A percentile compares a stretch with the other conserved stretches of the same genome.
Evolutionary conservation across 2,797 vertebrate species (phyloP).

Genomic region (Cuculus canorus): DNA sequence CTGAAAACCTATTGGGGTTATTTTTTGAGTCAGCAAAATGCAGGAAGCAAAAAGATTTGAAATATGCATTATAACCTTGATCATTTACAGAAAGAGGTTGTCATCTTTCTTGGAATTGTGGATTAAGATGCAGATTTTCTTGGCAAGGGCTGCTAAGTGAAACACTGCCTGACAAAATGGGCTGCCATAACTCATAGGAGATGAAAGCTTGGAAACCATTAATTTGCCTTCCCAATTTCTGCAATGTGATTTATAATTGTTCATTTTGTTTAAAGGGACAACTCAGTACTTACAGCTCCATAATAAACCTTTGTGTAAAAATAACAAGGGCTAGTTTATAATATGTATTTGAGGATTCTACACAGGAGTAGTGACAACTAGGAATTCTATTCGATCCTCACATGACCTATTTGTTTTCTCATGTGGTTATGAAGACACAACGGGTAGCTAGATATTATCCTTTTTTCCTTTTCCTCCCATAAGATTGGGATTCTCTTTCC

Average conservation of each 20-base stretch:
- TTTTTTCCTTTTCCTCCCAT: not conserved
- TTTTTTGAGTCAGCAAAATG: not conserved
- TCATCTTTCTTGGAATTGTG: constrained; percentile 55
- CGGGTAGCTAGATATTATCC: not conserved
- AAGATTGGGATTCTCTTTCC: no score
- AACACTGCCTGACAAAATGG: not conserved
- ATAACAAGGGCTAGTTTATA: not conserved
- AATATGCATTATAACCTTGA: not conserved
- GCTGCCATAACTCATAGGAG: not conserved
- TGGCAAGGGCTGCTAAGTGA: constrained; percentile 25
- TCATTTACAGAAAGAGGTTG: constrained; percentile 37
- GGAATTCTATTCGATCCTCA: not conserved
- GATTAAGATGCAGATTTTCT: constrained; percentile 43
- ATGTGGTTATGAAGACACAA: rapidly evolving
- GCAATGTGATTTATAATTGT: not conserved
- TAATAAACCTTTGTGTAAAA: not conserved
- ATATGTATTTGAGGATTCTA: not conserved
- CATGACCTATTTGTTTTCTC: not conserved
- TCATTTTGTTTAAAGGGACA: not conserved
- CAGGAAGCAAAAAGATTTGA: not conserved
- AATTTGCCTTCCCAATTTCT: constrained; percentile 4
- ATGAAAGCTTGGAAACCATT: not conserved
- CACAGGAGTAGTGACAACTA: not conserved
- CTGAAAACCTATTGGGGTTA: not conserved
- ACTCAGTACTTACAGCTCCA: not conserved